Evolutionary conservation across 1,140 invertebrate species (phyloP).

Genomic region (Archegozetes longisetosus): DNA sequence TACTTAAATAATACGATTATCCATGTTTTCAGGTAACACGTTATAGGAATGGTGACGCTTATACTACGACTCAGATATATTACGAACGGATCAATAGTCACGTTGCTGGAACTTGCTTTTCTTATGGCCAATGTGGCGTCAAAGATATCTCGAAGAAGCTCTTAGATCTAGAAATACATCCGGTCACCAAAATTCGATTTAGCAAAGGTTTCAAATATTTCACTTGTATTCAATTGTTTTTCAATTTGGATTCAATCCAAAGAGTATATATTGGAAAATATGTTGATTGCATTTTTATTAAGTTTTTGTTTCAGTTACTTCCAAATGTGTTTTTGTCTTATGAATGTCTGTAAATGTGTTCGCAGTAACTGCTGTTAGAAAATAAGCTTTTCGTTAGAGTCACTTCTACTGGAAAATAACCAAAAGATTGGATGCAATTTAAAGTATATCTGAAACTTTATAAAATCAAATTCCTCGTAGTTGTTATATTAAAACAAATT

Average conservation of each 20-base stretch:
- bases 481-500: too few species aligned
- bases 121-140: conserved; percentile 53
- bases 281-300: neutral
- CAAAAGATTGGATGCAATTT: too few species aligned
- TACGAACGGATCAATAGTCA: conserved; percentile 69
- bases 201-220: conserved; percentile 28
- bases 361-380: too few species aligned
- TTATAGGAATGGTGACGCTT: conserved; percentile 48
- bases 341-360: too few species aligned
- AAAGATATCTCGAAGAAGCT: conserved; percentile 60
- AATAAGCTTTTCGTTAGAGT: too few species aligned
- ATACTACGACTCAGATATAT: conserved; percentile 39
- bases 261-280: neutral
- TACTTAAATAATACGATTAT: too few species aligned
- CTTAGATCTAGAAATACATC: conserved; percentile 36
- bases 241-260: too few species aligned
- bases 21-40: conserved; percentile 33
- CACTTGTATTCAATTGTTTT: neutral
- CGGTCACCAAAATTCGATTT: conserved; percentile 22
- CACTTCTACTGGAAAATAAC: too few species aligned
- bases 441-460: too few species aligned
- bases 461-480: too few species aligned
- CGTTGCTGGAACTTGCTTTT: conserved; percentile 53
- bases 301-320: too few species aligned
- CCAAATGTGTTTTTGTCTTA: too few species aligned